Base-by-base conservation (phyloP, 1,140 invertebrate genomes). In the Stegodyphus dumicola region DNA sequence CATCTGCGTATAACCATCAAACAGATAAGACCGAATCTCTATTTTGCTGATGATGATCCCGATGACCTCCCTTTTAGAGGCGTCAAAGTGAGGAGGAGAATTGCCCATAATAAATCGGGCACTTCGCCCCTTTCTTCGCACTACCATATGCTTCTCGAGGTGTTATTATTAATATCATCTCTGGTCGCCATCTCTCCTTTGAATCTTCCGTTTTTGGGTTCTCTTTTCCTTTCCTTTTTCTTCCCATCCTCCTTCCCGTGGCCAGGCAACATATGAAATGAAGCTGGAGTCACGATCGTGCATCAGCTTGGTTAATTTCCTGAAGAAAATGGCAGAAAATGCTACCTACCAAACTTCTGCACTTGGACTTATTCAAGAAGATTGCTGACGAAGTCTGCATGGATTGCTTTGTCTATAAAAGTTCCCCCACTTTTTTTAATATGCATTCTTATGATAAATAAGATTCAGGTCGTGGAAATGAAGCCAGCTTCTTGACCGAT, bases 121-220 rank as follows among this genome's bases (percentile, higher is more conserved):
- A 11, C 9, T 13, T 66, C 13, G 2, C 60, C 15, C 11, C 18
- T n/a, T 48, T 11, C 49, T 49, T 65, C 75, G 60, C 60, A 77
- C 56, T 65, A 60, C 75, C 75, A 77, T 77, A 77, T 77, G 75
- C 60, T 77, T 77, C 75, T 65, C 53, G 7, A 6, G 75, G 13
- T 65, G 49, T 77, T 77, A 15, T 77, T 75, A 75, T 75, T 66
- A 77, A 66, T 77, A 77, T 48, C 75, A 77, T 77, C 75, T 77
- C 56, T 49, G 33, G 75, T 6, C n/a, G 60, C 56, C 60, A 66
- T 77, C 75, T 77, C 17, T n/a, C 10, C 13, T n/a, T 65, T 75
- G 73, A 53, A 60, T 75, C 33, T 33, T 33, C 33, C 33, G 49
- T 73, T 73, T 52, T 52, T 48, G 33, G 33, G 33, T 33, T 33